Evolutionary conservation across 2,888 invertebrate species (phyloP), one percentile per base, ranked within the genome.

Genomic region (Drosophila flavopinicola): DNA sequence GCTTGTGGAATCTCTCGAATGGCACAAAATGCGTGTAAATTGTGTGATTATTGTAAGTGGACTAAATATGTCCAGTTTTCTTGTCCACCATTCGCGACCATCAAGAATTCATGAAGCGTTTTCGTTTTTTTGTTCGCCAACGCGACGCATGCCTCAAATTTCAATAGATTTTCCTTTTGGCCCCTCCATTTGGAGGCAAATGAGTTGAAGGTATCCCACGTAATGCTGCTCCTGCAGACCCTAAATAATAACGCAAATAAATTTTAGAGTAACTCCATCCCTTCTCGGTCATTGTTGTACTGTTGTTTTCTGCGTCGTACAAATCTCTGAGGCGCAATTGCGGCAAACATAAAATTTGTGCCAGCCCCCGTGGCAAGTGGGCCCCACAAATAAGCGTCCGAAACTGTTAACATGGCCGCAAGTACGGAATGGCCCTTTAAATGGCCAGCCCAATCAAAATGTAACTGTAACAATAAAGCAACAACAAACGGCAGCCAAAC

Each of bases 41-140:
- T 79, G 80, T 80, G 86, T 79, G 80, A 80, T 80, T 80, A 83
- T 76, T 76, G 79, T 85, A 76, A 80, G 79, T 80, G 86, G 74
- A 51, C 72, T 76, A 65, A 71, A 71, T 71, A 74, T 58, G 47
- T 60, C 45, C 42, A 39, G 53, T 11, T 49, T 20, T 35, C 15
- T 15, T 15, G 7, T 15, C 17, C 9, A n/a, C n/a, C n/a, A 27
- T 3, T 17, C 24, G 42, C 30, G 33, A 61, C 48, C 47, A 66
- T 78, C 74, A 70, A 44, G 53, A 57, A 78, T 78, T 79, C 84
- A 79, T 73, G 53, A 48, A 38, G 39, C 76, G 69, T 74, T 60
- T 44, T 39, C n/a, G n/a, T n/a, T n/a, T n/a, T n/a, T n/a, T n/a
- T 27, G 24, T 38, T 7, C 53, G 15, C 7, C n/a, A 2, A 3